Evolutionary conservation across 2,797 vertebrate species (phyloP).

Genomic region (Anas capensis): DNA sequence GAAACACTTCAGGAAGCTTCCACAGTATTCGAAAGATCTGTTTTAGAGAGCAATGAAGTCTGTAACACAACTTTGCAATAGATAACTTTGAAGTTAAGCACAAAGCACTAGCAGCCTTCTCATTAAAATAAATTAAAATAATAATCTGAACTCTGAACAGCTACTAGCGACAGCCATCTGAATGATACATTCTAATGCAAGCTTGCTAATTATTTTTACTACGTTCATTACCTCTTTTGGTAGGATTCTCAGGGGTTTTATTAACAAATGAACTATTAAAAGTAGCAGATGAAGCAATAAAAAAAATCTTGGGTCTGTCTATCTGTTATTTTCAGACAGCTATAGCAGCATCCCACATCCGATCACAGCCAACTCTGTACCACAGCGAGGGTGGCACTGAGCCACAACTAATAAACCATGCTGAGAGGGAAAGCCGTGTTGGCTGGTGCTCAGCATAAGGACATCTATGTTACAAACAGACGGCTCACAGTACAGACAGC

Average conservation of each 20-base stretch:
- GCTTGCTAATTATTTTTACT: not conserved
- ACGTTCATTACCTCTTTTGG: not conserved
- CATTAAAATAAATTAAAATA: constrained; percentile 9
- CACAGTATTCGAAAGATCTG: not conserved
- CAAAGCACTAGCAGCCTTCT: not conserved
- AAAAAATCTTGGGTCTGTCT: not conserved
- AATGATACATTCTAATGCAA: not conserved
- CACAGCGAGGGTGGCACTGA: not conserved
- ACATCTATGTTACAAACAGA: not conserved
- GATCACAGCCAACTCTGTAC: constrained; percentile 4
- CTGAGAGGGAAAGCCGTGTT: not conserved
- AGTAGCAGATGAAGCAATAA: not conserved
- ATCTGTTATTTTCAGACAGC: constrained; percentile 9
- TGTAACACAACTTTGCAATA: not conserved
- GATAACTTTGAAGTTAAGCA: not conserved
- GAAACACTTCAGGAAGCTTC: not conserved
- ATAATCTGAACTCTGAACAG: not conserved
- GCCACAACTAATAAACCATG: constrained; percentile 23
- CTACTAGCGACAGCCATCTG: not conserved
- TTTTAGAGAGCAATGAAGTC: not conserved
- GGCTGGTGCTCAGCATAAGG: constrained; percentile 2
- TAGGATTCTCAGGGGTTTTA: constrained; percentile 18
- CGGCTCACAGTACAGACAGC: not conserved
- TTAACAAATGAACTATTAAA: constrained; percentile 4
- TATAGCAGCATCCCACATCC: not conserved